These are phyloP conservation scores for Aplochiton taeniatus DNA, from an alignment of 2,797 vertebrate species.

Conservation along the genomic window DNA sequence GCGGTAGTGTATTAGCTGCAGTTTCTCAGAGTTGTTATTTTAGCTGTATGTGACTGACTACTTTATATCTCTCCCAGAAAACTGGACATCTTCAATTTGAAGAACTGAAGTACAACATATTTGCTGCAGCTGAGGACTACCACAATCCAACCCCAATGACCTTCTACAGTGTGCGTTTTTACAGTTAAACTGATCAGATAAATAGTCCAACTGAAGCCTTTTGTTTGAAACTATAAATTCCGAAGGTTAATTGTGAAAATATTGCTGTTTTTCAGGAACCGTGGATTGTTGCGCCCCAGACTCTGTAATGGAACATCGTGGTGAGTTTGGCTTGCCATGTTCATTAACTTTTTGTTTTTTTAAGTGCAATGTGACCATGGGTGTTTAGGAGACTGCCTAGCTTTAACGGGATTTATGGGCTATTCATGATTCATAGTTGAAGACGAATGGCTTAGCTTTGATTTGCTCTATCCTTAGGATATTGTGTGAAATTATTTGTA, in stretches of 20 bases:
- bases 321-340: conserved; percentile 68
- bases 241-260: conserved; percentile 33
- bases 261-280: conserved; percentile 69
- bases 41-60: conserved; percentile 12
- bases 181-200: background rate
- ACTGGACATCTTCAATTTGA: conserved; percentile 41
- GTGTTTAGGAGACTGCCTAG: conserved; percentile 49
- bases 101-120: conserved; percentile 46
- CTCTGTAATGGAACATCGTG: conserved; percentile 85
- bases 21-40: background rate
- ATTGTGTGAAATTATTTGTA: background rate
- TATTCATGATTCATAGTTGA: conserved; percentile 19
- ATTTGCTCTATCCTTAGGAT: too few relatives aligned
- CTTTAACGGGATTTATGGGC: conserved; percentile 41
- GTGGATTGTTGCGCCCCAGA: conserved; percentile 68
- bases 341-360: conserved; percentile 50
- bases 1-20: too few relatives aligned
- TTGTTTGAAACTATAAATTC: background rate
- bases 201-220: background rate
- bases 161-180: conserved; percentile 61
- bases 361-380: conserved; percentile 8
- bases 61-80: conserved; percentile 24
- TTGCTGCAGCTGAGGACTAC: conserved; percentile 49
- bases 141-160: conserved; percentile 57
- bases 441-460: too few relatives aligned